phyloP scores from a whole-genome alignment of 1,140 invertebrate genomes.

The Ridgeia piscesae region DNA sequence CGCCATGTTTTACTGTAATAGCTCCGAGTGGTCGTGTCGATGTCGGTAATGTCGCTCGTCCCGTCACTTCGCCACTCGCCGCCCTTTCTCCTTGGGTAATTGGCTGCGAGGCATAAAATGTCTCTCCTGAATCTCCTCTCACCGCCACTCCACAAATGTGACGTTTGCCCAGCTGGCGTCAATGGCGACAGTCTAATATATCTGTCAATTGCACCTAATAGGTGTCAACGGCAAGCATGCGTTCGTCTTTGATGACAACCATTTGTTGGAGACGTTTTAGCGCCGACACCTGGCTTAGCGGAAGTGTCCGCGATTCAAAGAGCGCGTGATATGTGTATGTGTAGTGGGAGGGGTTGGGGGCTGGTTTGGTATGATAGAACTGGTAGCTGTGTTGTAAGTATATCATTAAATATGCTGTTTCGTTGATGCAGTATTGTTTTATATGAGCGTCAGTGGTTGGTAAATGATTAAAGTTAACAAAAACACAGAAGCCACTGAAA shows the following conservation, averaged over 20 bases:
- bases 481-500: too few species aligned
- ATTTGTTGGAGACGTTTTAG: not conserved
- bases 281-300: not conserved
- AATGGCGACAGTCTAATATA: not conserved
- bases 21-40: not conserved
- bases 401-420: too few species aligned
- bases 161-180: not conserved
- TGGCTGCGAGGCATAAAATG: slow-evolving; percentile 3
- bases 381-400: too few species aligned
- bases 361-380: too few species aligned
- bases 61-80: not conserved
- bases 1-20: not conserved
- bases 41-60: not conserved
- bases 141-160: not conserved
- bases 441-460: too few species aligned
- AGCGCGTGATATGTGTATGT: too few species aligned
- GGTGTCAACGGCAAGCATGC: not conserved
- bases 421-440: too few species aligned
- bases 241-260: not conserved
- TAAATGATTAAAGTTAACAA: too few species aligned
- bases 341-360: too few species aligned
- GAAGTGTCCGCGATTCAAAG: too few species aligned
- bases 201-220: slow-evolving; percentile 5
- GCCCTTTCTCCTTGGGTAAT: not conserved
- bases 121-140: not conserved